A percentile compares a stretch with the other conserved stretches of the same genome.
phyloP scores from a whole-genome alignment of 2,113 vertebrate genomes.

The Cariama cristata region DNA sequence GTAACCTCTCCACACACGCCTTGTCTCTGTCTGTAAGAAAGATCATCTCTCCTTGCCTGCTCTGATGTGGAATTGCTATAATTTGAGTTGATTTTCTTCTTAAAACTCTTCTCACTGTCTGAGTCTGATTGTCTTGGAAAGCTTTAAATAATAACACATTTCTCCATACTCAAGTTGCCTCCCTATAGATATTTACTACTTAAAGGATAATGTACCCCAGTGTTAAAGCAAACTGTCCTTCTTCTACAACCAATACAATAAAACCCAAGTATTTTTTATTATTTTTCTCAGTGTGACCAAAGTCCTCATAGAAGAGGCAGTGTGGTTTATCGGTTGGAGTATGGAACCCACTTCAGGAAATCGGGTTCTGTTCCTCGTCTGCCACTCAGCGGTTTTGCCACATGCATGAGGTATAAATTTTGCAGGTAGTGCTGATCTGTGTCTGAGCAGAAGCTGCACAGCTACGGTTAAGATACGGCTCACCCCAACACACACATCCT shows the following conservation, averaged over 20 bases:
- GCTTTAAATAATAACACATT: neutral
- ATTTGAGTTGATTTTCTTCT: neutral
- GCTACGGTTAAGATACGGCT: neutral
- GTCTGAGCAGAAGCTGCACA: neutral
- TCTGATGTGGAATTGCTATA: neutral
- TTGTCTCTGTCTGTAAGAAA: neutral
- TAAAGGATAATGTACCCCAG: neutral
- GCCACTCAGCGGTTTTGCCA: neutral
- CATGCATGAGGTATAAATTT: neutral
- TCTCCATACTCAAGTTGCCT: neutral
- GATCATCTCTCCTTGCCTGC: neutral
- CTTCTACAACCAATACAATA: neutral
- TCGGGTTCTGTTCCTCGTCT: accelerated
- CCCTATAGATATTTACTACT: neutral
- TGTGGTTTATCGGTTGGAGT: neutral
- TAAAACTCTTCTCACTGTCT: neutral
- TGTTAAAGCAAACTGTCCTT: neutral
- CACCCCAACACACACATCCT: neutral
- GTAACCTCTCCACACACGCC: neutral
- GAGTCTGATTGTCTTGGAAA: neutral
- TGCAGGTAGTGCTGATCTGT: neutral
- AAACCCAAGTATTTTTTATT: accelerated
- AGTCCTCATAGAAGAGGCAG: neutral
- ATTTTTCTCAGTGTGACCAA: neutral
- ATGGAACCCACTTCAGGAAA: neutral